Conservation (phyloP, 2,888 invertebrate genomes). For the Celastrina argiolus region DNA sequence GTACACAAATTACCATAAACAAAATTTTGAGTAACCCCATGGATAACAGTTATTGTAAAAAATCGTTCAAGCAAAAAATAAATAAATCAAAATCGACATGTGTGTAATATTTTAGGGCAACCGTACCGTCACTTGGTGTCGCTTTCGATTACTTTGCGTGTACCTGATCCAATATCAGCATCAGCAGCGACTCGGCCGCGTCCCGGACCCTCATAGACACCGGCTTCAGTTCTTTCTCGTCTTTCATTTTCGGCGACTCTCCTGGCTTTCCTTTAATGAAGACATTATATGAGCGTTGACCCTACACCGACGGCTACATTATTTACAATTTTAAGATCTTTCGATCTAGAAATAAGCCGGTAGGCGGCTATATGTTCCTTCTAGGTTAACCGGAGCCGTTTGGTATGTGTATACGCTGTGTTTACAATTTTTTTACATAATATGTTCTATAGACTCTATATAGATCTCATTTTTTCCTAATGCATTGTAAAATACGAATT, state of each 20-base stretch:
- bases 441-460: too few species aligned
- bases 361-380: neutral
- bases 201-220: slow-evolving; percentile 98
- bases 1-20: too few species aligned
- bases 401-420: neutral
- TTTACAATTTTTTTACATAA: neutral
- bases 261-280: slow-evolving; percentile 82
- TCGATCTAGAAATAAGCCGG: neutral
- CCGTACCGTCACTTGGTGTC: too few species aligned
- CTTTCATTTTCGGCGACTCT: slow-evolving; percentile 94
- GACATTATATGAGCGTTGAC: neutral
- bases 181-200: slow-evolving; percentile 95
- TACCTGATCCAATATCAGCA: slow-evolving; percentile 93
- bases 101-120: too few species aligned
- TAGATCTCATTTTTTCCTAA: too few species aligned
- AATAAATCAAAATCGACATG: too few species aligned
- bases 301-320: neutral
- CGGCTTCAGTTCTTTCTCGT: slow-evolving; percentile 96
- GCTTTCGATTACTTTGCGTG: neutral
- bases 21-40: too few species aligned
- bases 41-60: too few species aligned
- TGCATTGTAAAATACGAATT: too few species aligned
- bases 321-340: neutral
- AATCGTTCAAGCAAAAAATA: too few species aligned
- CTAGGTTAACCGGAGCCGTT: neutral